Base-by-base conservation (phyloP, 2,888 invertebrate species). In the Acrobasis consociella region DNA sequence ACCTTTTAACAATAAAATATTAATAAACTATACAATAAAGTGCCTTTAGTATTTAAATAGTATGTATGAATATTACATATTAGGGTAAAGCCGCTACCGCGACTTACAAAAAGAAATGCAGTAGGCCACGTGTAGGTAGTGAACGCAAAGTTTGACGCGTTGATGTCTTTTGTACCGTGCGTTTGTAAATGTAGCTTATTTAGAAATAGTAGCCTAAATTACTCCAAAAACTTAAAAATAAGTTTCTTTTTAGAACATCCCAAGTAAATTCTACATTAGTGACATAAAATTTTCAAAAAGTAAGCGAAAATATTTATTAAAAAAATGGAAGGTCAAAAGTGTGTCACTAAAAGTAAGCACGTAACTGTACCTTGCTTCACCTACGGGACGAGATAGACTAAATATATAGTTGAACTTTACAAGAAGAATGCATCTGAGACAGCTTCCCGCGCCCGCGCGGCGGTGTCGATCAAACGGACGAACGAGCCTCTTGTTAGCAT, bases 391-490 rank as follows among this genome's bases (percentile, higher is more conserved):
- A 76, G 80, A 80, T 77, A 78, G 77, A 81, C 88, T 90, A 82
- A 91, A 91, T 91, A 91, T 91, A 91, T 91, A 90, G 90, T 89
- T 88, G 89, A 91, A 89, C 86, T 88, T 87, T 86, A 89, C 82
- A 86, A 90, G 90, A 91, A 91, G 91, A 91, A 91, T 91, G 91
- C 91, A 91, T 82, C 88, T 83, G 85, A 83, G 87, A 84, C 85
- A 83, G 83, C 85, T 85, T 86, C 89, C 89, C 89, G 84, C 88
- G 87, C 87, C 84, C 89, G 87, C 85, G 77, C 85, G 87, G 91
- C 92, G 92, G 92, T 85, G 89, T 89, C 91, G 89, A 91, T 92
- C 92, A 92, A 92, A 92, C 91, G 89, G 82, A 87, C 88, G 89
- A 89, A 90, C 91, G 81, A 91, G 91, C 87, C 91, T 91, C 91